Evolutionary conservation across 2,113 vertebrate species (phyloP).

Genomic region (Oryzias melastigma): DNA sequence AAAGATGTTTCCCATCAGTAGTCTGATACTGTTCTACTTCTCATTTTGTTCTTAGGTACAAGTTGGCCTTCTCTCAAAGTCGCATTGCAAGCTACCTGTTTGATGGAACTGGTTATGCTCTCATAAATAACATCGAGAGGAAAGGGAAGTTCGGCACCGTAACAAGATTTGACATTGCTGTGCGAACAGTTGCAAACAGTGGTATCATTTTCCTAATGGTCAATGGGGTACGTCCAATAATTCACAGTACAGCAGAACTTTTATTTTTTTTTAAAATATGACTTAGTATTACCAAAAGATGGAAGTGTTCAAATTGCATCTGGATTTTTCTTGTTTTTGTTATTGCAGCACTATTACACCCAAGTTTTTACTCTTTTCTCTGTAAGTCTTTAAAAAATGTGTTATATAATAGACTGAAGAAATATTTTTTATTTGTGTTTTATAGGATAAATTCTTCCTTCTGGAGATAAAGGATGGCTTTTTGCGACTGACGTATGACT

Average conservation of each 20-base stretch:
- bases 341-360: too few relatives aligned
- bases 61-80: slow-evolving; percentile 94
- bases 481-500: slow-evolving; percentile 88
- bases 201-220: slow-evolving; percentile 91
- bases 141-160: slow-evolving; percentile 84
- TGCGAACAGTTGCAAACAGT: slow-evolving; percentile 86
- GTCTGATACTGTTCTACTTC: too few relatives aligned
- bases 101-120: slow-evolving; percentile 90
- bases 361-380: too few relatives aligned
- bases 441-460: slow-evolving; percentile 89
- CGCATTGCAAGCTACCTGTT: slow-evolving; percentile 93
- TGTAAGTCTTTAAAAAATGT: too few relatives aligned
- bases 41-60: slow-evolving; percentile 77
- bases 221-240: slow-evolving; percentile 81
- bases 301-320: too few relatives aligned
- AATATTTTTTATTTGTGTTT: slow-evolving; percentile 38
- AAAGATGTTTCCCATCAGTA: too few relatives aligned
- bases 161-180: slow-evolving; percentile 94
- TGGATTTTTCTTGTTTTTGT: too few relatives aligned
- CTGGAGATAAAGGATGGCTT: slow-evolving; percentile 89
- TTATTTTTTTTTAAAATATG: too few relatives aligned
- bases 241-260: too few relatives aligned
- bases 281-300: too few relatives aligned
- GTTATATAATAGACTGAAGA: not conserved
- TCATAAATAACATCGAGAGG: slow-evolving; percentile 88